Conservation (phyloP, 2,797 vertebrate species). For the Phrynocephalus guinanensis region DNA sequence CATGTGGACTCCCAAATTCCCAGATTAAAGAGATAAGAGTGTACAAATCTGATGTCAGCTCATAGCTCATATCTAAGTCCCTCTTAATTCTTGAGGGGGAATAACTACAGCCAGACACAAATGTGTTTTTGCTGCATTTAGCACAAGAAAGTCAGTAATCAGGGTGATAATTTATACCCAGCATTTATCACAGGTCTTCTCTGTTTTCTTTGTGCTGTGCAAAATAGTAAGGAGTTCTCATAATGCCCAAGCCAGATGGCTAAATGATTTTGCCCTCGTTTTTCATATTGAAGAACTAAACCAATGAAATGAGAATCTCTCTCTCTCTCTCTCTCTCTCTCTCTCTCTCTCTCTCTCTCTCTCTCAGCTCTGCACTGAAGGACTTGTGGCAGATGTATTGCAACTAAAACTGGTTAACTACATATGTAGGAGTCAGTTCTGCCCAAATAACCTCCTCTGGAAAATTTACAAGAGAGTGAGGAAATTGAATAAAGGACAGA, state of each 20-base stretch:
- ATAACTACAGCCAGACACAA: conserved; percentile 6
- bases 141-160: not conserved
- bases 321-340: no score
- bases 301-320: not conserved
- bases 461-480: not conserved
- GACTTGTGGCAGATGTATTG: conserved; percentile 9
- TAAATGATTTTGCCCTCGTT: not conserved
- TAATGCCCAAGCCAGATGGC: not conserved
- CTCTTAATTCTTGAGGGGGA: conserved; percentile 24
- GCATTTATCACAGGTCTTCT: conserved; percentile 25
- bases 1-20: not conserved
- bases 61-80: not conserved
- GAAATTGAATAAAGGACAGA: not conserved
- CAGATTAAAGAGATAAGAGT: conserved; percentile 14
- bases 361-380: not conserved
- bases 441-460: not conserved
- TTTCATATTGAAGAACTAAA: conserved; percentile 9
- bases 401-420: conserved; percentile 20
- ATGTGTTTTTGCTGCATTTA: conserved; percentile 16
- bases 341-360: no score
- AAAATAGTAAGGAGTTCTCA: conserved; percentile 25
- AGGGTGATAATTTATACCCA: conserved; percentile 26
- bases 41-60: not conserved
- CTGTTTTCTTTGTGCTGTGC: conserved; percentile 15
- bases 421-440: not conserved